Percentiles rank a stretch among this genome's conserved stretches.
Evolutionary conservation across 1,140 invertebrate species (phyloP).

Genomic region (Nilaparvata lugens): DNA sequence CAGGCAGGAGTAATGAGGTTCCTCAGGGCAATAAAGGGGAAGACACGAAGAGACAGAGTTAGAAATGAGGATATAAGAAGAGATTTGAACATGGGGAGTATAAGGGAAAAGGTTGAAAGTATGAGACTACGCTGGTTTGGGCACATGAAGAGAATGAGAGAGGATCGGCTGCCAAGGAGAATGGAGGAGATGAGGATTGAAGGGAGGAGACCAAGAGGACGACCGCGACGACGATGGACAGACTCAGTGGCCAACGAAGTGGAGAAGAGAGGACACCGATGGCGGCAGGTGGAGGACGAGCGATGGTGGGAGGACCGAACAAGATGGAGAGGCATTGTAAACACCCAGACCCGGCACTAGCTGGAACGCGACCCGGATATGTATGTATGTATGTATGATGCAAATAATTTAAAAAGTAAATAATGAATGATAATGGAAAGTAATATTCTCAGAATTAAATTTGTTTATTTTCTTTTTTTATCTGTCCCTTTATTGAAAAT

Average conservation of each 20-base stretch:
- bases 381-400: no score
- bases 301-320: neutral
- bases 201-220: neutral
- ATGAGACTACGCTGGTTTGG: neutral
- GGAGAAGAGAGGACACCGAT: neutral
- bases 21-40: neutral
- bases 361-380: neutral
- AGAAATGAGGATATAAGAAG: neutral
- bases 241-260: neutral
- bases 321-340: neutral
- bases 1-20: neutral
- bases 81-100: neutral
- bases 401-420: no score
- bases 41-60: neutral
- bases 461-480: no score
- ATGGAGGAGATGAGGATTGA: neutral
- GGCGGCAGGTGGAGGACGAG: neutral
- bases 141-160: neutral
- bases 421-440: no score
- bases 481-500: no score
- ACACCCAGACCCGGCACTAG: neutral
- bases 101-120: neutral
- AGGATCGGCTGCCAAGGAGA: neutral
- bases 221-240: neutral
- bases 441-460: no score